Base-by-base conservation (phyloP, 2,113 vertebrate genomes). In the Otocyon megalotis region DNA sequence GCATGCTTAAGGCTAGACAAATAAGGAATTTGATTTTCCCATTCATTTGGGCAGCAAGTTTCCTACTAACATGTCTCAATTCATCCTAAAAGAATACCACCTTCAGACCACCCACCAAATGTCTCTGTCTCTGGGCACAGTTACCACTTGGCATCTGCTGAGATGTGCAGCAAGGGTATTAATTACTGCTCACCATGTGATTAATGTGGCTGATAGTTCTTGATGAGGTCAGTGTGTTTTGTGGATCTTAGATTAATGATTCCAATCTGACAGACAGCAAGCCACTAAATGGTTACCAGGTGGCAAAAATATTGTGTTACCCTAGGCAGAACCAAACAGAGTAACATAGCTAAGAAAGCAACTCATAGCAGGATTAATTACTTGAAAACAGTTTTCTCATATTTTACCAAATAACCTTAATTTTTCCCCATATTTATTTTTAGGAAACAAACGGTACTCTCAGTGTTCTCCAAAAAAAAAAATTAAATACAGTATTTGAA, bases 171-270 rank as follows among this genome's bases (percentile, higher is more conserved):
- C 65, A 43, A 98, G 76, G 58, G 96, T 94, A 97, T 98, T 98
- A 96, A 98, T 98, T 98, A 97, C 90, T 88, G 93, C 96, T 97
- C 71, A 35, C 96, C 71, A 85, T 95, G 96, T 92, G 96, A 98
- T 98, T 97, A 97, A 97, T 97, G 96, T 88, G 48, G 65, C 77
- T 90, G 95, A 90, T 96, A 88, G 88, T 96, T 96, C 96, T 74
- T 96, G 93, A 98, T 96, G 97, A 97, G 96, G 95, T 97, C 97
- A 97, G 83, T 95, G 83, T 97, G 83, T 92, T 97, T 92, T 96
- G 95, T 95, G 87, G 90, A 84, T 96, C 93, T 96, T 93, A 97
- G 96, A 96, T 97, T 97, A 97, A 97, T 97, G 96, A 97, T 95
- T 97, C 74, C 93, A 92, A 43, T 90, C 92, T 97, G 97, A 97